Evolutionary conservation across 2,113 vertebrate species (phyloP).

Genomic region (Pluvialis apricaria): DNA sequence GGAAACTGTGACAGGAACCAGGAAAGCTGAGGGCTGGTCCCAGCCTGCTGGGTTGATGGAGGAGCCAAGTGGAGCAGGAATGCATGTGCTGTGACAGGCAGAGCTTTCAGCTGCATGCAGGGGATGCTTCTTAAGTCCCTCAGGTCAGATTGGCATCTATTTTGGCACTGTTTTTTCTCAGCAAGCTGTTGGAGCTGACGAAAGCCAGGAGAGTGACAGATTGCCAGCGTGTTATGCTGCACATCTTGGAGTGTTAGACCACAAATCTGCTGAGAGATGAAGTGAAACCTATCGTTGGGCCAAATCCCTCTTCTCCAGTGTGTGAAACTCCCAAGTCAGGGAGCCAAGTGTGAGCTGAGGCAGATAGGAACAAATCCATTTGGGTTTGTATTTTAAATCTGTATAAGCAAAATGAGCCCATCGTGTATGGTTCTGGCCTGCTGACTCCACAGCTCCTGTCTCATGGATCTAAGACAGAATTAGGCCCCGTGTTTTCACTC

Average conservation of each 20-base stretch:
- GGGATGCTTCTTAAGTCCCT: not conserved
- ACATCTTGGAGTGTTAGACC: slow-evolving; percentile 56
- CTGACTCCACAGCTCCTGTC: not conserved
- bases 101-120: rapidly evolving
- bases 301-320: not conserved
- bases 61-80: slow-evolving; percentile 6
- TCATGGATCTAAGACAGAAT: not conserved
- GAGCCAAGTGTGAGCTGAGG: not conserved
- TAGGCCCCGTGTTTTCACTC: not conserved
- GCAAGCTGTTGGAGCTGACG: slow-evolving; percentile 31
- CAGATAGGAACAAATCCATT: not conserved
- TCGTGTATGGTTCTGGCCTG: not conserved
- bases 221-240: slow-evolving; percentile 34
- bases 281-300: not conserved
- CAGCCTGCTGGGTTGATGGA: not conserved
- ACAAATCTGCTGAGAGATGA: slow-evolving; percentile 58
- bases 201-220: slow-evolving; percentile 51
- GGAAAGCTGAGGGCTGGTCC: not conserved
- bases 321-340: not conserved
- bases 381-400: not conserved
- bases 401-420: not conserved
- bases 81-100: not conserved
- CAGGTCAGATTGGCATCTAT: not conserved
- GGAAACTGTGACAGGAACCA: not conserved
- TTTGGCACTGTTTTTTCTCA: not conserved